Percentiles rank a stretch among this genome's conserved stretches.
Conservation (phyloP, 2,888 invertebrate genomes). For the Proisotoma minuta region DNA sequence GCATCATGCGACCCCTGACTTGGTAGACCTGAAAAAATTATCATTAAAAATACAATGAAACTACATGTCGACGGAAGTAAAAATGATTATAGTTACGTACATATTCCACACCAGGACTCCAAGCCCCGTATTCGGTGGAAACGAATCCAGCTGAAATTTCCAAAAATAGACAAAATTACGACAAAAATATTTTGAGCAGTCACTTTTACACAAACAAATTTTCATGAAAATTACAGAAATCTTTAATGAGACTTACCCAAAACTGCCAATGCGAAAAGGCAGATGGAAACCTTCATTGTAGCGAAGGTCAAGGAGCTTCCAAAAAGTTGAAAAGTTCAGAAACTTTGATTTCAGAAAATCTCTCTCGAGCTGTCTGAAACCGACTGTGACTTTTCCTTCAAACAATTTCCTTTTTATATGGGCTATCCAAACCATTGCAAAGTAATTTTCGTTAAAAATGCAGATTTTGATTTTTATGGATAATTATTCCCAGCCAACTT, state of each 20-base stretch:
- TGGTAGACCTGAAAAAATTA: too few relatives aligned
- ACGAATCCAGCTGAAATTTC: conserved; percentile 36
- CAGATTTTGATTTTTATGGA: background rate
- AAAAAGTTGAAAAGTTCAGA: background rate
- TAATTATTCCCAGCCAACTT: too few relatives aligned
- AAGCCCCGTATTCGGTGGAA: conserved; percentile 41
- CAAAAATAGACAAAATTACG: conserved; percentile 10
- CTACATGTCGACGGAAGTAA: too few relatives aligned
- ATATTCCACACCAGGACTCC: conserved; percentile 49
- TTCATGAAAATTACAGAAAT: background rate
- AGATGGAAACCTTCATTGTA: conserved; percentile 42
- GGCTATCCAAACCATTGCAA: background rate
- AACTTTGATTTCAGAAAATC: conserved; percentile 36
- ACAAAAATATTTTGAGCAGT: conserved; percentile 1
- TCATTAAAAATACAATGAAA: too few relatives aligned
- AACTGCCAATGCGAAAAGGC: conserved; percentile 39
- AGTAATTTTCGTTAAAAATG: background rate
- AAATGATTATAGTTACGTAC: too few relatives aligned
- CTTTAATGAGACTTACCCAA: conserved; percentile 34
- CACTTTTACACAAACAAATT: conserved; percentile 2
- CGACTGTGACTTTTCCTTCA: conserved; percentile 26
- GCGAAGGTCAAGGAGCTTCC: background rate
- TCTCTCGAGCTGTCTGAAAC: conserved; percentile 43
- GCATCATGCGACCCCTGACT: conserved; percentile 50
- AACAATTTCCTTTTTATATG: conserved; percentile 20